Evolutionary conservation across 2,113 vertebrate genomes (phyloP), one percentile per base, ranked within the genome.

Genomic region (zebrafish (Danio rerio)): DNA sequence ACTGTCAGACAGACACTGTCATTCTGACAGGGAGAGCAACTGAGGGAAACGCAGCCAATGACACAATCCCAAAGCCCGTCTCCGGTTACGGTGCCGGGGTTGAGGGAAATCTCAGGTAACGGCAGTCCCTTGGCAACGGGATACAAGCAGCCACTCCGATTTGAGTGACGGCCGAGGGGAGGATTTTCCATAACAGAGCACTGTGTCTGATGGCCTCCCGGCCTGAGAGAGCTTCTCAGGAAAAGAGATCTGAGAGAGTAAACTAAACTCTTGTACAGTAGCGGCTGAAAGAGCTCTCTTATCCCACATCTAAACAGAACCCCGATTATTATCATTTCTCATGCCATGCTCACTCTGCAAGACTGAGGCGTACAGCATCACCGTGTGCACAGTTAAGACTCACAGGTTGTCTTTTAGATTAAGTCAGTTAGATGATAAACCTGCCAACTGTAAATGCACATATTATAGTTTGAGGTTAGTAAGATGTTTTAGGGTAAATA

Each of bases 101-200:
- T 92, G 89, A 89, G 91, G 89, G 88, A 93, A 94, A 93, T 93
- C 93, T 94, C 93, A 93, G 91, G 92, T 94, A 90, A 94, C 83
- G 43, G 89, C 90, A 90, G 87, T 93, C 91, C 90, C 90, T 86
- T 91, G 87, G 92, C 90, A 90, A 86, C 85, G 88, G 88, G 89
- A 92, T 90, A 94, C 89, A 89, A 91, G 88, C 81, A 84, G 83
- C 90, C 88, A 90, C 90, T 92, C 92, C 92, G 92, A 93, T 94
- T 93, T 94, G 90, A 92, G 87, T 84, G 80, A 82, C 82, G 56
- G 80, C 81, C 15, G 83, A 75, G 87, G 89, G 90, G 88, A 90
- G 89, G 91, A 92, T 93, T 93, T 94, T 94, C 93, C 92, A 92
- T 93, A 85, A 87, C 88, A 84, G 84, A 50, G 80, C 83, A 55